Evolutionary conservation across 2,797 vertebrate genomes (phyloP).

Genomic region (Merluccius polli): DNA sequence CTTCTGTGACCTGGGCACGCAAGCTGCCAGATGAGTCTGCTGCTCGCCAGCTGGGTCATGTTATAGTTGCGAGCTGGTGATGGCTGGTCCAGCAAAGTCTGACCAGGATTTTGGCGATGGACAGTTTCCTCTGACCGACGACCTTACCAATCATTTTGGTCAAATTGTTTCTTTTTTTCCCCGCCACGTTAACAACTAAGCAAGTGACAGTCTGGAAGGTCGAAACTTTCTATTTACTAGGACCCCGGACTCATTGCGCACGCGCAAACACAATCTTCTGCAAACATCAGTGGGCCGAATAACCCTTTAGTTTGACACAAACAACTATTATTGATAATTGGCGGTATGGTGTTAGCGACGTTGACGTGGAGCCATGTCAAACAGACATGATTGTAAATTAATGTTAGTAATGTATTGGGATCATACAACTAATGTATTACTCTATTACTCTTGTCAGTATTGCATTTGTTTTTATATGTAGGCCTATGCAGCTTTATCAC

Average conservation of each 20-base stretch:
- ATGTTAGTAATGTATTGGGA: background rate
- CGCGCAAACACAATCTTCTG: background rate
- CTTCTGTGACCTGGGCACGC: background rate
- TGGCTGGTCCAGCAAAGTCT: slow-evolving; percentile 17
- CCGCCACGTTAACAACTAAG: background rate
- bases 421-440: background rate
- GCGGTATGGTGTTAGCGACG: background rate
- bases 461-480: background rate
- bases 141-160: slow-evolving; percentile 66
- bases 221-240: background rate
- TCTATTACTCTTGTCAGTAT: background rate
- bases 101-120: slow-evolving; percentile 30
- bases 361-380: background rate
- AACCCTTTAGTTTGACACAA: background rate
- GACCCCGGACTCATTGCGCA: background rate
- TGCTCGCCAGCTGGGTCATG: background rate
- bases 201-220: background rate
- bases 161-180: background rate
- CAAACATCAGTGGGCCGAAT: background rate
- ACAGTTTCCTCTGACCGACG: slow-evolving; percentile 28
- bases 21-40: no score
- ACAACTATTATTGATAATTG: background rate
- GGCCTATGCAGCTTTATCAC: background rate
- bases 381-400: background rate
- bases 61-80: background rate